A percentile compares a stretch with the other conserved stretches of the same genome.
These are phyloP conservation scores for Drosophila busckii DNA, from an alignment of 1,140 invertebrate species.

Conservation along the genomic window DNA sequence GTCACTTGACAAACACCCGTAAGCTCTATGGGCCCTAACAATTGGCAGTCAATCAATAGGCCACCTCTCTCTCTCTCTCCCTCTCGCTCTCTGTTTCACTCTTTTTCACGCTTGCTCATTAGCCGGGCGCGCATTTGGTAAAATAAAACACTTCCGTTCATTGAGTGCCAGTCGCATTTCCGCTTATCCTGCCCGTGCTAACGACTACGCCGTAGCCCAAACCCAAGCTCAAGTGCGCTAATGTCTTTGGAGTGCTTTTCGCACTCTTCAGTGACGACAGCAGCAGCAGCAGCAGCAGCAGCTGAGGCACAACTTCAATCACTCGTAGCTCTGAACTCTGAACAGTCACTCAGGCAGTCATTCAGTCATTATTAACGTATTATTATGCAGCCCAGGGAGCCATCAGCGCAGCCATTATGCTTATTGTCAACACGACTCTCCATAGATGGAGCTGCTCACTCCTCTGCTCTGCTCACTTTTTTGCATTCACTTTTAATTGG, in stretches of 20 bases:
- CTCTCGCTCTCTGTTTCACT: neutral
- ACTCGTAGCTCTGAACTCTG: conserved; percentile 21
- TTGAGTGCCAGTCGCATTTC: conserved; percentile 68
- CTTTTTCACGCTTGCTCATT: conserved; percentile 41
- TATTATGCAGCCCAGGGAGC: conserved; percentile 45
- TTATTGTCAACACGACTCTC: conserved; percentile 37
- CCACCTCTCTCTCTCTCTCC: neutral
- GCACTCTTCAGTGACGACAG: conserved; percentile 56
- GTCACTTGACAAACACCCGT: conserved; percentile 68
- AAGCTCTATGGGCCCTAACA: conserved; percentile 39
- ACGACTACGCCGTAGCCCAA: neutral
- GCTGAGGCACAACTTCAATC: conserved; percentile 20
- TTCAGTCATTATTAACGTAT: conserved; percentile 53
- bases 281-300: no score
- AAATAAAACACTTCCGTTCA: conserved; percentile 67
- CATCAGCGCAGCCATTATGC: conserved; percentile 21
- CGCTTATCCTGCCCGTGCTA: conserved; percentile 24
- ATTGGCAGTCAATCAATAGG: conserved; percentile 50
- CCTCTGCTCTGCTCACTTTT: conserved; percentile 8
- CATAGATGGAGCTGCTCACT: neutral
- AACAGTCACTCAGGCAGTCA: conserved; percentile 10
- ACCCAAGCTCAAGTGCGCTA: conserved; percentile 61
- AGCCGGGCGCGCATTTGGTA: conserved; percentile 34
- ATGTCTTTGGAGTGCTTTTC: conserved; percentile 73
- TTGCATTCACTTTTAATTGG: conserved; percentile 55